phyloP scores from a whole-genome alignment of 2,113 vertebrate genomes.

The Ovis canadensis region DNA sequence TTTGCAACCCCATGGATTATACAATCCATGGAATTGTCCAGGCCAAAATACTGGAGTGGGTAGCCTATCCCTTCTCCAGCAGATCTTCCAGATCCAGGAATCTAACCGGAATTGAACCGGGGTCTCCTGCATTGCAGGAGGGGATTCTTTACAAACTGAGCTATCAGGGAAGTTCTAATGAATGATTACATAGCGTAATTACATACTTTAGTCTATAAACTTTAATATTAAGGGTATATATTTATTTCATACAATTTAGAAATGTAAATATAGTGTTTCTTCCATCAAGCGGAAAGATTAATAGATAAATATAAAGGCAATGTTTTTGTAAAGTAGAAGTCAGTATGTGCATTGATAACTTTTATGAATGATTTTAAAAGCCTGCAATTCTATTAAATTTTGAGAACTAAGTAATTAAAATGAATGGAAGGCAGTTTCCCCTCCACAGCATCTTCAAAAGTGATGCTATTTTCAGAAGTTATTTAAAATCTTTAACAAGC shows the following conservation, averaged over 20 bases:
- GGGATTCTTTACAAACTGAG: not conserved
- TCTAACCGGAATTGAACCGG: rapidly evolving
- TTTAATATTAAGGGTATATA: not conserved
- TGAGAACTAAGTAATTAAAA: not conserved
- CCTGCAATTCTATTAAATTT: not conserved
- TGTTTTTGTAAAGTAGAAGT: conserved; percentile 10
- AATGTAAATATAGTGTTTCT: not conserved
- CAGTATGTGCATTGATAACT: conserved; percentile 6
- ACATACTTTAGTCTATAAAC: not conserved
- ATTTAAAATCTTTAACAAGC: not conserved
- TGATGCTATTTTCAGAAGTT: not conserved
- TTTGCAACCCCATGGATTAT: not conserved
- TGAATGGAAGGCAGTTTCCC: not conserved
- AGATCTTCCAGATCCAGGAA: not conserved
- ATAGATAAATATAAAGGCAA: conserved; percentile 7
- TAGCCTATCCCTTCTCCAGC: not conserved
- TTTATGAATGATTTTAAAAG: conserved; percentile 38
- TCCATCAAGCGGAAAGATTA: not conserved
- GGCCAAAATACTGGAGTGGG: not conserved
- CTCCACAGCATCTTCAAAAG: not conserved
- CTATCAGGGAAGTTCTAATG: not conserved
- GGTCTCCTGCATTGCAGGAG: not conserved
- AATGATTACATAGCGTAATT: not conserved
- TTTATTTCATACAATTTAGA: not conserved
- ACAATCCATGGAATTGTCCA: not conserved